Evolutionary conservation across 2,888 invertebrate species (phyloP).

Genomic region (Lasioglossum vierecki): DNA sequence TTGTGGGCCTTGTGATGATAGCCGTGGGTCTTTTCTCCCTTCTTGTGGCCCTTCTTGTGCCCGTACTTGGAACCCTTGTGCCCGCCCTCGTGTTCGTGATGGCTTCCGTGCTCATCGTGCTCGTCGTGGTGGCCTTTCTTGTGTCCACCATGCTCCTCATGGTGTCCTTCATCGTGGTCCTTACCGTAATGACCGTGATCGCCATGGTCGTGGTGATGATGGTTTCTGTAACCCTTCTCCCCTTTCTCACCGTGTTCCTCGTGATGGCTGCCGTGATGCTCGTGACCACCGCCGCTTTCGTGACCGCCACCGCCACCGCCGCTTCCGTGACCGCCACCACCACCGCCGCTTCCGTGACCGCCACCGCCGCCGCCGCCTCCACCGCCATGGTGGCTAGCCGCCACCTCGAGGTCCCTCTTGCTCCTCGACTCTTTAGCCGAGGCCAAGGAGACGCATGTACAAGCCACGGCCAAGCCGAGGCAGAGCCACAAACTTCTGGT

Average conservation of each 20-base stretch:
- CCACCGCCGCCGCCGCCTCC: conserved; percentile 38
- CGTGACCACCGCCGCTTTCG: conserved; percentile 82
- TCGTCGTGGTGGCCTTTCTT: conserved; percentile 93
- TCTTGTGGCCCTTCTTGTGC: conserved; percentile 93
- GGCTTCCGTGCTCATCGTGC: conserved; percentile 90
- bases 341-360: conserved; percentile 80
- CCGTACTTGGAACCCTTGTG: conserved; percentile 92
- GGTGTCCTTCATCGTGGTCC: conserved; percentile 90
- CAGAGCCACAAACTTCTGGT: conserved; percentile 70
- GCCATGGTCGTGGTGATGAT: conserved; percentile 85
- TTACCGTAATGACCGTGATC: conserved; percentile 92
- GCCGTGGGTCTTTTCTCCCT: conserved; percentile 92
- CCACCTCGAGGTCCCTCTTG: conserved; percentile 71
- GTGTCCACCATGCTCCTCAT: conserved; percentile 91
- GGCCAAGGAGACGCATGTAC: conserved; percentile 69
- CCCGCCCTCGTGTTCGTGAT: conserved; percentile 91
- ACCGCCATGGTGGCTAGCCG: conserved; percentile 76
- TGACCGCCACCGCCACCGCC: conserved; percentile 76
- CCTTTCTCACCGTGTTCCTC: conserved; percentile 85
- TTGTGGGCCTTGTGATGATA: conserved; percentile 94
- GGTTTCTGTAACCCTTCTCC: conserved; percentile 84
- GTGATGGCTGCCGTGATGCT: conserved; percentile 84
- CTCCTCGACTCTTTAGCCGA: conserved; percentile 69
- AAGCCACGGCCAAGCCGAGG: conserved; percentile 72
- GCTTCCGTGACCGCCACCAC: conserved; percentile 76